These are phyloP conservation scores for Leptinotarsa haldemani DNA, from an alignment of 2,888 invertebrate species.

Conservation along the genomic window DNA sequence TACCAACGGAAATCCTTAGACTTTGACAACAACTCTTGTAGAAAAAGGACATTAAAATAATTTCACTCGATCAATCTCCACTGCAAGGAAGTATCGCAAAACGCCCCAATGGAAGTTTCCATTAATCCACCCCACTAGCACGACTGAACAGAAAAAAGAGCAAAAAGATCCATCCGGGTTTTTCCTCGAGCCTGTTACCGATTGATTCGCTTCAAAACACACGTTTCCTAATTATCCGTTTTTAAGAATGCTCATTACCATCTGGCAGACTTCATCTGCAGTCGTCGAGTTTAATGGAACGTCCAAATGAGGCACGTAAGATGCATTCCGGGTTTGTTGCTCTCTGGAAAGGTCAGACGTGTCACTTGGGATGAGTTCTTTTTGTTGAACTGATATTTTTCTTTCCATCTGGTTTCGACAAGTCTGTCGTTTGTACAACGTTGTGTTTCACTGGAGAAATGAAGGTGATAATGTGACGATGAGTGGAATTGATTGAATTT, in stretches of 20 bases:
- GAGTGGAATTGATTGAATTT: no score
- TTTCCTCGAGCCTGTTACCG: not conserved
- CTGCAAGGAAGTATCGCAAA: not conserved
- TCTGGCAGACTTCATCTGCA: conserved; percentile 18
- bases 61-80: not conserved
- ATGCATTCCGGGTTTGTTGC: conserved; percentile 17
- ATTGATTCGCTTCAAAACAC: conserved; percentile 15
- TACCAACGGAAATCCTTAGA: not conserved
- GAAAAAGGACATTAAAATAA: not conserved
- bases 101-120: not conserved
- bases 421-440: not conserved
- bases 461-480: not conserved
- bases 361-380: conserved; percentile 6
- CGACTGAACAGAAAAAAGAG: not conserved
- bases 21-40: not conserved
- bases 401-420: conserved; percentile 4
- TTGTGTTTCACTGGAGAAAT: not conserved
- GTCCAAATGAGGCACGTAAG: conserved; percentile 6
- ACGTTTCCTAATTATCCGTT: conserved; percentile 5
- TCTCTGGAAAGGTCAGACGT: conserved; percentile 4
- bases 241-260: not conserved
- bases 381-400: conserved; percentile 1
- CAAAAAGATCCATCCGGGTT: not conserved
- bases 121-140: not conserved
- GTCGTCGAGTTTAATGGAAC: not conserved